phyloP scores from a whole-genome alignment of 2,888 invertebrate genomes.

The Matsumyia berberina region DNA sequence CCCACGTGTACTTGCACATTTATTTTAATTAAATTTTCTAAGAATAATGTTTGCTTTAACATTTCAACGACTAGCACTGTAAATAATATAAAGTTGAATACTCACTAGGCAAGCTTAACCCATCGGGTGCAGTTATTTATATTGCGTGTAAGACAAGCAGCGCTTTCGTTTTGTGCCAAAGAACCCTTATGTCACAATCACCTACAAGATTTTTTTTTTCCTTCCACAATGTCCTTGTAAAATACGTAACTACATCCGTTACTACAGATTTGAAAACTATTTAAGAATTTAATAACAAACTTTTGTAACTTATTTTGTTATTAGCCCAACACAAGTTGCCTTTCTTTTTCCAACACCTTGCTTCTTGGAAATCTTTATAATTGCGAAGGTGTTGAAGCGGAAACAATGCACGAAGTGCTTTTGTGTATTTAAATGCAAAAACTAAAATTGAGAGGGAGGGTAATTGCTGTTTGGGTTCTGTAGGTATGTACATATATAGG shows the following conservation, averaged over 20 bases:
- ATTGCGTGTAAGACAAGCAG: too few species aligned
- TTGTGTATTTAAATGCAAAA: not conserved
- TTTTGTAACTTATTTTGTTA: slow-evolving; percentile 7
- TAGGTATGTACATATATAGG: not conserved
- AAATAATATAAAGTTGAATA: too few species aligned
- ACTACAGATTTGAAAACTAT: not conserved
- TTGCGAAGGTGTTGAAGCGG: slow-evolving; percentile 13
- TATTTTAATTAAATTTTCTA: too few species aligned
- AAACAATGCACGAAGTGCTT: not conserved
- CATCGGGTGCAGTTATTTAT: too few species aligned
- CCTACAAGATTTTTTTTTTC: too few species aligned
- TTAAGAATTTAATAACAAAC: slow-evolving; percentile 25
- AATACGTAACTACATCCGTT: not conserved
- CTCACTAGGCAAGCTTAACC: too few species aligned
- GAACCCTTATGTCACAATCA: too few species aligned
- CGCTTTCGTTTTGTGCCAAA: too few species aligned
- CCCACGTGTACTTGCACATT: too few species aligned
- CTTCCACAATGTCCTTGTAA: not conserved
- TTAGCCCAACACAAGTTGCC: not conserved
- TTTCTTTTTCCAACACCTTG: not conserved
- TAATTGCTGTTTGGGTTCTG: not conserved
- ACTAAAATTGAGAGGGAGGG: not conserved
- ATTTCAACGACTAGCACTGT: too few species aligned
- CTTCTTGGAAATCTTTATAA: not conserved
- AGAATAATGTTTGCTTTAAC: too few species aligned